phyloP scores from a whole-genome alignment of 2,888 invertebrate genomes.

The Epirrita christyi region DNA sequence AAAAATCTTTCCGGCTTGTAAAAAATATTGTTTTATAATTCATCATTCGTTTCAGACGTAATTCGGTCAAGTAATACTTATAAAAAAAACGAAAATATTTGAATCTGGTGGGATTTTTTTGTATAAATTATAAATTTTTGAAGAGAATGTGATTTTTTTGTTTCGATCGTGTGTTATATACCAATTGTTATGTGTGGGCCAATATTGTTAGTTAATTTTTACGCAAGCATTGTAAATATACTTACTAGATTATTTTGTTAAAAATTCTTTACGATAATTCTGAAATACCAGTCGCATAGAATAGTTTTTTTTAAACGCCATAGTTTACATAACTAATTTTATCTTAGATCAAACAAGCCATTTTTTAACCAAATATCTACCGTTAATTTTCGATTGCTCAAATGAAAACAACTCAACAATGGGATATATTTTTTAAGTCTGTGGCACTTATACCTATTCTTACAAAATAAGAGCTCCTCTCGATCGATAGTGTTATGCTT shows the following conservation, averaged over 20 bases:
- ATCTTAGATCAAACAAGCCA: conserved; percentile 48
- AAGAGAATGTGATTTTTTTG: conserved; percentile 20
- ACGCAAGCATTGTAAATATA: conserved; percentile 34
- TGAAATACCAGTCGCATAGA: conserved; percentile 24
- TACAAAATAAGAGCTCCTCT: conserved; percentile 4
- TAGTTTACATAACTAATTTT: conserved; percentile 43
- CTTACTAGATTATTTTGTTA: conserved; percentile 17
- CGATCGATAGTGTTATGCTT: not conserved
- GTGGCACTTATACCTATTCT: conserved; percentile 5
- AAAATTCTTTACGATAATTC: conserved; percentile 17
- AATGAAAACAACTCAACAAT: conserved; percentile 11
- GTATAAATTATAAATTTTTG: conserved; percentile 11
- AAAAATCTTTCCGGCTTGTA: conserved; percentile 42
- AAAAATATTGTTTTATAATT: conserved; percentile 5
- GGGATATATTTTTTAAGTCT: conserved; percentile 14
- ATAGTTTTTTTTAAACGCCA: conserved; percentile 34
- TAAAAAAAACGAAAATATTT: conserved; percentile 23
- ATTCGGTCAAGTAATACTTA: conserved; percentile 6
- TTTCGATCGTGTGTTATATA: conserved; percentile 33
- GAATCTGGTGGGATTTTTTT: conserved; percentile 21
- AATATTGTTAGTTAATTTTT: conserved; percentile 41
- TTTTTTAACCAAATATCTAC: conserved; percentile 56
- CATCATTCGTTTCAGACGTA: conserved; percentile 3
- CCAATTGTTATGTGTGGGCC: conserved; percentile 43
- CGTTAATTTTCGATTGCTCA: conserved; percentile 46